Percentiles rank a stretch among this genome's conserved stretches.
Conservation (phyloP, 2,888 invertebrate genomes). For the Ophonus ardosiacus region DNA sequence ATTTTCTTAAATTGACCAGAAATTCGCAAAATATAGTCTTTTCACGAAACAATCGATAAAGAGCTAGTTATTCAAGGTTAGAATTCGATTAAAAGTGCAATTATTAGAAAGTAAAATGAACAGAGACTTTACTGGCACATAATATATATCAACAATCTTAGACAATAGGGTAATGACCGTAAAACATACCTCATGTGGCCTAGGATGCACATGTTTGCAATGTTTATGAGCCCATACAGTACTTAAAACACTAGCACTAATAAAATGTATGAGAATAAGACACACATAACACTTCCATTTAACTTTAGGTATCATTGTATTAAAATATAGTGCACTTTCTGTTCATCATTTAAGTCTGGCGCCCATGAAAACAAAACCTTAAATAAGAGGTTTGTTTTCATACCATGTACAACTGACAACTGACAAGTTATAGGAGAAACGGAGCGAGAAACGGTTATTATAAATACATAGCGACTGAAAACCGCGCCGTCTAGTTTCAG, state of each 20-base stretch:
- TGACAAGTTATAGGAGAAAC: conserved; percentile 32
- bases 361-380: conserved; percentile 11
- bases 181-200: conserved; percentile 67
- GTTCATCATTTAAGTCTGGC: conserved; percentile 27
- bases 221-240: conserved; percentile 65
- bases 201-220: conserved; percentile 69
- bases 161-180: conserved; percentile 55
- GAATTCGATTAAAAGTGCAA: conserved; percentile 46
- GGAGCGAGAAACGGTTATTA: conserved; percentile 15
- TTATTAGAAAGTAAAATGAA: conserved; percentile 40
- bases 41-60: conserved; percentile 48
- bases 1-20: background rate
- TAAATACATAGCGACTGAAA: conserved; percentile 7
- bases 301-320: conserved; percentile 57
- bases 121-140: conserved; percentile 8
- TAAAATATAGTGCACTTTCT: background rate
- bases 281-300: conserved; percentile 56
- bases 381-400: conserved; percentile 42
- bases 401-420: conserved; percentile 42
- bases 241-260: conserved; percentile 50
- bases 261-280: conserved; percentile 47
- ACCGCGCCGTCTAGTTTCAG: background rate
- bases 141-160: conserved; percentile 27
- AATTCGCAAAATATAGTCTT: conserved; percentile 24
- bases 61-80: conserved; percentile 44